Base-by-base conservation (phyloP, 2,113 vertebrate species). In the Hylia prasina region DNA sequence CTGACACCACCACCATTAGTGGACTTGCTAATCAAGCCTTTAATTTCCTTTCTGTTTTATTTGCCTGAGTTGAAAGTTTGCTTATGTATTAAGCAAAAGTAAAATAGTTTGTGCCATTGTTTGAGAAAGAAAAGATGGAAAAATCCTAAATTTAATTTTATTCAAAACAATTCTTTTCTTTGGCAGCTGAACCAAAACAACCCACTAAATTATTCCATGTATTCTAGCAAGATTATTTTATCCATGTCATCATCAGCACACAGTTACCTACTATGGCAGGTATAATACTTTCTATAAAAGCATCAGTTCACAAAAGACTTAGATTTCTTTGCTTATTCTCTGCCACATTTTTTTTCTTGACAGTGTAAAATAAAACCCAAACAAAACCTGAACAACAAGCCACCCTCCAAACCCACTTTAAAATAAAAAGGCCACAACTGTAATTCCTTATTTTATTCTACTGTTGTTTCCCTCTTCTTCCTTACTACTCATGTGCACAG, bases 161-260 rank as follows among this genome's bases (percentile, higher is more conserved):
- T 82, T 82, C 40, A 77, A 87, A 97, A 77, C 54, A 92, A 86
- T 82, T 82, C 60, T 82, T 94, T 94, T 90, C 82, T 72, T 85
- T 73, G 66, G 94, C 76, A 95, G 66, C n/a, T 85, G 40, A 93
- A 93, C 28, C 54, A 73, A 88, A 94, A 88, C 75, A 93, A 88
- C 28, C 53, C 3, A 0, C n/a, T 95, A 82, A 94, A 6, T 77
- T 82, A 85, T 69, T 92, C 82, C 58, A 82, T 37, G n/a, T 65
- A 93, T 80, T 80, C 66, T 27, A 80, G 50, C 23, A 95, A 65
- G 61, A 89, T 64, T 71, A 91, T 87, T 91, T 91, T 87, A 72
- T 42, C 44, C 48, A 79, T 5, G 2, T 72, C n/a, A 35, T 71
- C 48, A 84, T 58, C 61, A 89, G 47, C 47, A 78, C 39, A 66